phyloP scores from a whole-genome alignment of 2,888 invertebrate species.

The Sminthurides aquaticus region DNA sequence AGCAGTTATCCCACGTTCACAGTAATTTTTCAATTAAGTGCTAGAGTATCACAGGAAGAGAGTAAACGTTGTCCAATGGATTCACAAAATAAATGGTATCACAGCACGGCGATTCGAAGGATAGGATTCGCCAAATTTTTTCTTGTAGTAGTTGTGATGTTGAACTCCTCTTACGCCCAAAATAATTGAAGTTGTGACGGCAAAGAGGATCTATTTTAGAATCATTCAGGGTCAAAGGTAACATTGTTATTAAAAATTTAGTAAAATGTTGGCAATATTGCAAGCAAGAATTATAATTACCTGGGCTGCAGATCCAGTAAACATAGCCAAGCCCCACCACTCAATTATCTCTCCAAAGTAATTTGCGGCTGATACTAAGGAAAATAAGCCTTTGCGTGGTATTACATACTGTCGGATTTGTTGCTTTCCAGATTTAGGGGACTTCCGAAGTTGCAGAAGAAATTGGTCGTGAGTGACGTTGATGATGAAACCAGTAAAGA shows the following conservation, averaged over 20 bases:
- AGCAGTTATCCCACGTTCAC: too few species aligned
- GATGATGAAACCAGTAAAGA: conserved; percentile 3
- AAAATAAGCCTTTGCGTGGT: conserved; percentile 48
- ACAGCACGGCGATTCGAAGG: conserved; percentile 9
- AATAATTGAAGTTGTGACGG: neutral
- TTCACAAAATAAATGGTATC: too few species aligned
- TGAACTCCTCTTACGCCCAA: conserved; percentile 11
- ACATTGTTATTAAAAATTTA: too few species aligned
- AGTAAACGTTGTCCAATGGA: too few species aligned
- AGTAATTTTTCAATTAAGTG: too few species aligned
- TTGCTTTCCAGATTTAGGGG: neutral
- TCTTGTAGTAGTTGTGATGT: neutral
- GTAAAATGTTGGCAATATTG: too few species aligned
- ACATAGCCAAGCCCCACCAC: conserved; percentile 49
- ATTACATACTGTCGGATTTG: conserved; percentile 44
- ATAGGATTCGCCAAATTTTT: conserved; percentile 9
- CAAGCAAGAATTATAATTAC: too few species aligned
- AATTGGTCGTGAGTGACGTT: conserved; percentile 9
- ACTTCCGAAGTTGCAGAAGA: neutral
- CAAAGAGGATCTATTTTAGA: too few species aligned
- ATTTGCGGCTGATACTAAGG: conserved; percentile 49
- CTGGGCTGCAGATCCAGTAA: conserved; percentile 1
- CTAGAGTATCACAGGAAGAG: too few species aligned
- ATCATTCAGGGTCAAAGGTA: too few species aligned
- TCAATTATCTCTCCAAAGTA: conserved; percentile 54